Base-by-base conservation (phyloP, 2,888 invertebrate species). In the Epiblema foenella region DNA sequence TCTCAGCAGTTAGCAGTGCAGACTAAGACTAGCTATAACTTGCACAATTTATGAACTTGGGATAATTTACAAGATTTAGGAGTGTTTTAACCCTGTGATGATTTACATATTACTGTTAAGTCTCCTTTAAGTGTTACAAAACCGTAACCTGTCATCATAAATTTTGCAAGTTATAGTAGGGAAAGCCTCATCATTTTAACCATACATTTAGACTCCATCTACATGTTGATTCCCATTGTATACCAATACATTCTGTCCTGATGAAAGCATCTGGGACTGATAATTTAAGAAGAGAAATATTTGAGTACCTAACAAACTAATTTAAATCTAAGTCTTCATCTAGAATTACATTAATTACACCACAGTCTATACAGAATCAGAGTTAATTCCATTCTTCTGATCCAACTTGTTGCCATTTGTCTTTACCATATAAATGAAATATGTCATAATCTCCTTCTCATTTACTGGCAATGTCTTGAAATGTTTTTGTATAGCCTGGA, bases 341-440 rank as follows among this genome's bases (percentile, higher is more conserved):
- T 78, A 85, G 83, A 83, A 83, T 83, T 84, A 80, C 84, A 75
- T 51, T 17, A 82, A 75, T 85, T 77, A 74, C 78, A 82, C 76
- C 76, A 69, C 75, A 75, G 68, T 82, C 83, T 88, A 93, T 78
- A 93, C 86, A 76, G 92, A 92, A 85, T 96, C 96, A 77, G 94
- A 95, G 84, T 95, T 96, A 77, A 96, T 94, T 79, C 96, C 96
- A 89, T 96, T 96, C 85, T 96, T 97, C 88, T 96, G 96, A 87
- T 98, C 98, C 83, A 97, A 91, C 85, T 97, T 97, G 88, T 97
- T 98, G 76, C 96, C 96, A 88, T 98, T 98, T 65, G 98, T 98
- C 93, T 98, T 99, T 4, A 99, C 98, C 94, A 98, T 98, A 87
- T 98, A 99, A 81, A 99, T 98, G 87, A 99, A 99, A 85, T 97